A percentile compares a stretch with the other conserved stretches of the same genome.
phyloP scores from a whole-genome alignment of 2,888 invertebrate genomes.

The Abrostola triplasia region DNA sequence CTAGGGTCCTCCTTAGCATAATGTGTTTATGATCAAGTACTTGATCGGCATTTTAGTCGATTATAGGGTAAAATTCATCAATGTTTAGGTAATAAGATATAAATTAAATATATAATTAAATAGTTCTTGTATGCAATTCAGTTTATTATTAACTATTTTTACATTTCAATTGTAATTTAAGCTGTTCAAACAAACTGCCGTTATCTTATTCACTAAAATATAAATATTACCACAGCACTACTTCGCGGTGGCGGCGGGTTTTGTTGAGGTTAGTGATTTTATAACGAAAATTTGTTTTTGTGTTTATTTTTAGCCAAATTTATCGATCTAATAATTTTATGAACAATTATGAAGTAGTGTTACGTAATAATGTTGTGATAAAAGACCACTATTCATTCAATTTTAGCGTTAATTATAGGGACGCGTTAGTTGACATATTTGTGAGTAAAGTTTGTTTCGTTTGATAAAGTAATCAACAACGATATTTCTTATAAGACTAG shows the following conservation, averaged over 20 bases:
- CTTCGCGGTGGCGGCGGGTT: constrained; percentile 77
- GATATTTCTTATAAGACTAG: constrained; percentile 54
- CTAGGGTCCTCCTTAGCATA: neutral
- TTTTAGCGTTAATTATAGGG: constrained; percentile 66
- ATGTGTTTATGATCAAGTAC: too few relatives aligned
- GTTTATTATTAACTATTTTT: too few relatives aligned
- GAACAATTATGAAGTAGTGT: constrained; percentile 30
- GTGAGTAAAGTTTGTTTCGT: constrained; percentile 69
- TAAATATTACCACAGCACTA: constrained; percentile 61
- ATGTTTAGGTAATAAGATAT: too few relatives aligned
- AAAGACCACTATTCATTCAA: constrained; percentile 74
- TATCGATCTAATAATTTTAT: constrained; percentile 22
- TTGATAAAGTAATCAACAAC: constrained; percentile 59
- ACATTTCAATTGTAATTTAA: too few relatives aligned
- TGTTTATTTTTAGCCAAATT: constrained; percentile 51
- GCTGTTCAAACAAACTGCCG: constrained; percentile 2
- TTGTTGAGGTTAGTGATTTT: constrained; percentile 83
- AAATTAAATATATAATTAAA: too few relatives aligned
- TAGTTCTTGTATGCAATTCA: too few relatives aligned
- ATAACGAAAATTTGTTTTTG: constrained; percentile 68
- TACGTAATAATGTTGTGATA: constrained; percentile 23
- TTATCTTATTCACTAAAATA: constrained; percentile 4
- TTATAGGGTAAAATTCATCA: too few relatives aligned
- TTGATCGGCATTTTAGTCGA: too few relatives aligned
- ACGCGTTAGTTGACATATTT: constrained; percentile 82